Evolutionary conservation across 2,113 vertebrate species (phyloP).

Genomic region (Motacilla tschutschensis): DNA sequence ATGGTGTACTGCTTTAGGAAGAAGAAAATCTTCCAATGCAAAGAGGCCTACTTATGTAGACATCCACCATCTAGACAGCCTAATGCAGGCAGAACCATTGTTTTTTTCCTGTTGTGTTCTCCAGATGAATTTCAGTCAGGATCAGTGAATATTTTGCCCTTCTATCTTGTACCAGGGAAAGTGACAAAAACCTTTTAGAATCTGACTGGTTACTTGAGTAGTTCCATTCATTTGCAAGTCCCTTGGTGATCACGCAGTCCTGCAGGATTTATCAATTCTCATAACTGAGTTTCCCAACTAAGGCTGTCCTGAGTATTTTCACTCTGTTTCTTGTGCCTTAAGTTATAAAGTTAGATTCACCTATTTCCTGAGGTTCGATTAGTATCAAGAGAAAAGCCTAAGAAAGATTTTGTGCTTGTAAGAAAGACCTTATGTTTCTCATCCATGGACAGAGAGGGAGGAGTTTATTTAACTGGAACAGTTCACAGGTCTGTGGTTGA

Average conservation of each 20-base stretch:
- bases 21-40: background rate
- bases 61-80: background rate
- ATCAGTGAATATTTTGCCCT: background rate
- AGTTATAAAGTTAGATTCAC: background rate
- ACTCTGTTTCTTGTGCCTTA: background rate
- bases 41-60: background rate
- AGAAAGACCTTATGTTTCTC: background rate
- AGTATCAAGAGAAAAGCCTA: background rate
- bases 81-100: background rate
- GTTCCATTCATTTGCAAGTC: background rate
- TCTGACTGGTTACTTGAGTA: background rate
- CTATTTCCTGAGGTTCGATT: background rate
- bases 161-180: background rate
- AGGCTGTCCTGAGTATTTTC: background rate
- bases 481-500: background rate
- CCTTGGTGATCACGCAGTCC: background rate
- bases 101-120: background rate
- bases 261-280: background rate
- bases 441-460: background rate
- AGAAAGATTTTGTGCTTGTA: background rate
- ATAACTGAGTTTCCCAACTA: background rate
- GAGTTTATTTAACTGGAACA: background rate
- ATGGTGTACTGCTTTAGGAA: background rate
- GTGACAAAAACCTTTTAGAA: background rate
- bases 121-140: background rate